These are phyloP conservation scores for Uloborus diversus DNA, from an alignment of 1,140 invertebrate species.

Conservation along the genomic window DNA sequence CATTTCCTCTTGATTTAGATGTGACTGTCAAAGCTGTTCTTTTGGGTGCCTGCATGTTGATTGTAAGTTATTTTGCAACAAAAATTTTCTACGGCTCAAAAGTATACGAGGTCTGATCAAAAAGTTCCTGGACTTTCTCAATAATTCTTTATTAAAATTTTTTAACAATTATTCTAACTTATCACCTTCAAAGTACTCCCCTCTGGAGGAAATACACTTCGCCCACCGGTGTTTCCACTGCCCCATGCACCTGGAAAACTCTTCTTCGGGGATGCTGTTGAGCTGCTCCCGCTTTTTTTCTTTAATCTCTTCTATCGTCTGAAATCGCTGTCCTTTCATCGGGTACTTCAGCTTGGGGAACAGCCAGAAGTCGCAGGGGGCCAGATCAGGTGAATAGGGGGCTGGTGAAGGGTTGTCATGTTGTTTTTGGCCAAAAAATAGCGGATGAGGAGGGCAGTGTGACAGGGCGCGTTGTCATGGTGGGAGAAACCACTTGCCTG, in stretches of 20 bases:
- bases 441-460: no score
- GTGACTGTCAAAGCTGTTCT: slow-evolving; percentile 83
- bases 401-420: no score
- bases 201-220: background rate
- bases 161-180: background rate
- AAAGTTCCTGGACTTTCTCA: background rate
- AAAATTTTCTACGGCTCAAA: background rate
- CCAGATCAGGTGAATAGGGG: no score
- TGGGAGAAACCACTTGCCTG: no score
- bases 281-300: no score
- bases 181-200: background rate
- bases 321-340: no score
- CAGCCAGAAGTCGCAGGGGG: no score
- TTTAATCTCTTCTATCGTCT: no score
- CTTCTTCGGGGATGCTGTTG: no score
- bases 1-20: slow-evolving; percentile 81
- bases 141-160: background rate
- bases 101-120: background rate
- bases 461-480: no score
- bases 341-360: no score
- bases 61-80: slow-evolving; percentile 57
- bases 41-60: slow-evolving; percentile 73
- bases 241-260: background rate
- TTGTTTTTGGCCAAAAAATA: no score
- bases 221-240: background rate